These are phyloP conservation scores for Caenorhabditis virilis DNA, from an alignment of 2,888 invertebrate species.

Conservation along the genomic window DNA sequence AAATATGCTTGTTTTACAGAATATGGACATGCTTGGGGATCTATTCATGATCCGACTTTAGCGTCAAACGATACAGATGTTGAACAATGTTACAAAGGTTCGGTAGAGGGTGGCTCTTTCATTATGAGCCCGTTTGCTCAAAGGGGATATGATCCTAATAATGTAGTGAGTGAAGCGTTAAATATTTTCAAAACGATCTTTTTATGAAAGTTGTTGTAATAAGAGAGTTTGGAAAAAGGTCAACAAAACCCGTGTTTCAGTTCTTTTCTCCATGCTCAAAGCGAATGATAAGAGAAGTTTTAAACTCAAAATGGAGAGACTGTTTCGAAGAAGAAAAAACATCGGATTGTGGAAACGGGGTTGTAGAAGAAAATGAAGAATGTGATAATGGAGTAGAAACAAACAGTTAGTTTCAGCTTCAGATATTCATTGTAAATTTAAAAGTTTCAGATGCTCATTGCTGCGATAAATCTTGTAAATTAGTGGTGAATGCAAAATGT, in stretches of 20 bases:
- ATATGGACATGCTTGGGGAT: slow-evolving; percentile 45
- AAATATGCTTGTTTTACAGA: slow-evolving; percentile 16
- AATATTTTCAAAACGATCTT: not conserved
- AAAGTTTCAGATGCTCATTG: slow-evolving; percentile 22
- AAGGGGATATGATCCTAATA: slow-evolving; percentile 39
- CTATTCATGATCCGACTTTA: slow-evolving; percentile 27
- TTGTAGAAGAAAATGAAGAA: slow-evolving; percentile 93
- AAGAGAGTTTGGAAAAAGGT: not conserved
- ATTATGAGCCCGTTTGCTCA: slow-evolving; percentile 39
- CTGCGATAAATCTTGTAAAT: slow-evolving; percentile 34
- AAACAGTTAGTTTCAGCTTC: no score
- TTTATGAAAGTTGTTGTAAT: not conserved
- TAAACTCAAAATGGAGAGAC: slow-evolving; percentile 11
- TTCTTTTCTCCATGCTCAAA: slow-evolving; percentile 45
- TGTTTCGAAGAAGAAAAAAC: slow-evolving; percentile 75
- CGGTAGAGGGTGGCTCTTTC: slow-evolving; percentile 29
- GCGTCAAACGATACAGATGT: slow-evolving; percentile 22
- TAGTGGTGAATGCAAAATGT: slow-evolving; percentile 54
- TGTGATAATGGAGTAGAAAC: slow-evolving; percentile 94
- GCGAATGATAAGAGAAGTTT: slow-evolving; percentile 26
- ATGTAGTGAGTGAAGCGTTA: slow-evolving; percentile 27
- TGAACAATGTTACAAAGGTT: slow-evolving; percentile 25
- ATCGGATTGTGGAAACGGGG: slow-evolving; percentile 91
- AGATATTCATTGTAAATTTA: slow-evolving; percentile 69
- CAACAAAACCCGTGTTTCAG: slow-evolving; percentile 14